A percentile compares a stretch with the other conserved stretches of the same genome.
Conservation (phyloP, 2,797 vertebrate species). For the Acipenser oxyrinchus region DNA sequence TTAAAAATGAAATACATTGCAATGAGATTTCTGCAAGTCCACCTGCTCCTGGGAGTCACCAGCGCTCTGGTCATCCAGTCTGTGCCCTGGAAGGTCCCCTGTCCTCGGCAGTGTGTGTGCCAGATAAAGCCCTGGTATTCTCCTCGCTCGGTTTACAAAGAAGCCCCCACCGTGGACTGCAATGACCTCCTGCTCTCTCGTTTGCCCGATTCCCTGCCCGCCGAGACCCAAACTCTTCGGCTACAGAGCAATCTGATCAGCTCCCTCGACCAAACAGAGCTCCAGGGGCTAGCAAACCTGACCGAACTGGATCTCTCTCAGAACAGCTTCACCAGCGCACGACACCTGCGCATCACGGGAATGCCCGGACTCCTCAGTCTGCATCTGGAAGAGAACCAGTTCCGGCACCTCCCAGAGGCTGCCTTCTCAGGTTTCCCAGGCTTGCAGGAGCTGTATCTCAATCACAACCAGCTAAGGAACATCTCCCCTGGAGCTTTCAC, state of each 20-base stretch:
- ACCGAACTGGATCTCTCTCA: conserved; percentile 93
- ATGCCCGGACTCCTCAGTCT: conserved; percentile 80
- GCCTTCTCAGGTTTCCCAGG: conserved; percentile 75
- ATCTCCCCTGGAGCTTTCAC: conserved; percentile 77
- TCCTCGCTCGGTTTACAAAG: conserved; percentile 79
- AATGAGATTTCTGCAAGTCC: conserved; percentile 58
- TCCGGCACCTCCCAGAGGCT: conserved; percentile 68
- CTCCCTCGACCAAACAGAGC: conserved; percentile 58
- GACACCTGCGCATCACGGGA: conserved; percentile 56
- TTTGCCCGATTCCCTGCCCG: conserved; percentile 69
- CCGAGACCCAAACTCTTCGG: conserved; percentile 81
- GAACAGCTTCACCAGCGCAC: conserved; percentile 74
- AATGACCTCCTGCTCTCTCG: conserved; percentile 79
- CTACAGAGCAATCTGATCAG: conserved; percentile 88
- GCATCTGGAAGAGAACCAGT: conserved; percentile 90
- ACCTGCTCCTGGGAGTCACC: conserved; percentile 65
- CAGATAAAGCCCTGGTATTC: conserved; percentile 97
- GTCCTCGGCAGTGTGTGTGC: conserved; percentile 78
- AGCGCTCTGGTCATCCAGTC: conserved; percentile 60
- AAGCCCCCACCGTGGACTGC: conserved; percentile 93
- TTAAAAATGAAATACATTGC: conserved; percentile 53
- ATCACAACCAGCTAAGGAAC: conserved; percentile 81
- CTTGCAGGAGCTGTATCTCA: conserved; percentile 91
- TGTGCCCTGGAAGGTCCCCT: conserved; percentile 84
- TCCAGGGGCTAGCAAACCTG: conserved; percentile 77